Evolutionary conservation across 2,113 vertebrate genomes (phyloP), one percentile per base, ranked within the genome.

Genomic region (Centropus unirufus): DNA sequence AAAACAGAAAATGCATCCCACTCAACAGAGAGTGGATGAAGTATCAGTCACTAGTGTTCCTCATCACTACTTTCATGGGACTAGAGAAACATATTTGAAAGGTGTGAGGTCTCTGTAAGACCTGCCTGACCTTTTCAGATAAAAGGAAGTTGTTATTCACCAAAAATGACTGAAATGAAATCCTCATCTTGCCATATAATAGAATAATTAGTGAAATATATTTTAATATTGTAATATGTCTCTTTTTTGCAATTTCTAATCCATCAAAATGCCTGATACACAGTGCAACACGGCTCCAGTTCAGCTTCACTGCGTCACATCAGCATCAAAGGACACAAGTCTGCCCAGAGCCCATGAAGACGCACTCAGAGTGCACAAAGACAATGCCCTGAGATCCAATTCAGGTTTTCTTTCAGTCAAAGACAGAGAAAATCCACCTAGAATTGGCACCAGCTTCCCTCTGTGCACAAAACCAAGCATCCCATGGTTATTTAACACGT

Each of bases 401-500:
- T 79, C 47, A 23, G 18, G 6, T n/a, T 40, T 72, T 67, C 32
- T 80, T 69, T 46, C 61, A 70, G 46, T 27, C 47, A 40, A 34
- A 63, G 39, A 76, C 2, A 73, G 0, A 73, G 40, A 79, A 92
- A 74, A 88, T 0, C 11, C 4, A 69, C 19, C 14, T 12, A 80
- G 40, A 46, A 36, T 5, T 80, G 39, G 49, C 8, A 63, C 3
- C 29, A 92, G 42, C 66, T 63, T 40, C 52, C n/a, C 34, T 42
- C 22, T 29, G 14, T 3, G 32, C 36, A 63, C 49, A 67, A 58
- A 67, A 22, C 1, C 0, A 3, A 77, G 30, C 75, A n/a, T 9
- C 46, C 68, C 32, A 3, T 1, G n/a, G 14, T 20, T n/a, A 67
- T 42, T 70, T 26, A 75, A 47, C 30, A 46, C 0, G 8, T 0